A percentile compares a stretch with the other conserved stretches of the same genome.
Evolutionary conservation across 2,888 invertebrate species (phyloP).

Genomic region (Pristionchus maxplancki): DNA sequence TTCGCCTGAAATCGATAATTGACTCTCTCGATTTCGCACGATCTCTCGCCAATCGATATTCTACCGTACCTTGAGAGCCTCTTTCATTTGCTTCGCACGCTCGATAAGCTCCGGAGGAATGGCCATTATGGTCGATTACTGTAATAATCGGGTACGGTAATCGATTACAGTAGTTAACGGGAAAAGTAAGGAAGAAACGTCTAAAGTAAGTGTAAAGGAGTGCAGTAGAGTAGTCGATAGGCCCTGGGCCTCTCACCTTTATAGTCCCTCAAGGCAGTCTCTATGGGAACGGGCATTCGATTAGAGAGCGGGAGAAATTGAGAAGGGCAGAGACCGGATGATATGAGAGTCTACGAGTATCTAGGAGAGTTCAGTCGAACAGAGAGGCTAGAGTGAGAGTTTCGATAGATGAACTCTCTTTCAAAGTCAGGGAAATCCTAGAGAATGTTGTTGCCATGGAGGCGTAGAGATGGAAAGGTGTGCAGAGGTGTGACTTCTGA

Average conservation of each 20-base stretch:
- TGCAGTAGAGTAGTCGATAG: not conserved
- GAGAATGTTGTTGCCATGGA: not conserved
- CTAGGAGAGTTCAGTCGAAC: not conserved
- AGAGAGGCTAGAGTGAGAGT: not conserved
- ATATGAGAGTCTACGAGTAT: not conserved
- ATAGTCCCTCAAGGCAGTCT: not conserved
- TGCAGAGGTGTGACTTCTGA: not conserved
- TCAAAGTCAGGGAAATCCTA: not conserved
- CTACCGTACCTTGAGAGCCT: constrained; percentile 22
- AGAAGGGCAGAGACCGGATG: not conserved
- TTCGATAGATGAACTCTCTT: not conserved
- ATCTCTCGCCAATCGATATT: not conserved
- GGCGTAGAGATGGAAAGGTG: not conserved
- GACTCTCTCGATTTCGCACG: not conserved
- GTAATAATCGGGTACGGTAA: not conserved
- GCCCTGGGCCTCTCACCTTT: not conserved
- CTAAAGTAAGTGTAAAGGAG: not conserved
- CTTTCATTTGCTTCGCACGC: constrained; percentile 25
- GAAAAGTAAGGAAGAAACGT: no score
- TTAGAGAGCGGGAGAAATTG: not conserved
- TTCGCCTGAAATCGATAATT: constrained; percentile 44
- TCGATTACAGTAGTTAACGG: no score
- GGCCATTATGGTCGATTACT: not conserved
- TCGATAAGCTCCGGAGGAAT: constrained; percentile 14
- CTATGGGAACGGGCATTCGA: not conserved